These are phyloP conservation scores for Metridium senile DNA, from an alignment of 92 coral and sea anemone species.

Conservation along the genomic window DNA sequence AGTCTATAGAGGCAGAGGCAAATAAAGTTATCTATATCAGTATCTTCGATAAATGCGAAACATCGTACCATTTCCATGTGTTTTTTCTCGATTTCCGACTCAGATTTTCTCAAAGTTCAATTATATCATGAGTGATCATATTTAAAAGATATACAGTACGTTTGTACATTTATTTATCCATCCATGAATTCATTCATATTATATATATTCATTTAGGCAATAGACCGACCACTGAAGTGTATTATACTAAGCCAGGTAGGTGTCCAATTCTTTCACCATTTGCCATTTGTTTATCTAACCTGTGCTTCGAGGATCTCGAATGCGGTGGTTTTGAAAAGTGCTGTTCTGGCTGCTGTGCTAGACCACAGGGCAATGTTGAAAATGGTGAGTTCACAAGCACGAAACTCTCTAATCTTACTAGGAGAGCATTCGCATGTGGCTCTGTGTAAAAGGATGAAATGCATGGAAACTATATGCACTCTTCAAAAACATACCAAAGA, in stretches of 20 bases:
- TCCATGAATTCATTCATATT: not conserved
- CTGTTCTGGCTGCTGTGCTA: constrained; percentile 54
- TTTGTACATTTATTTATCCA: not conserved
- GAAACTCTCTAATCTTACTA: not conserved
- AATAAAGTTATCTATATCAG: no score
- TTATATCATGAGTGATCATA: no score
- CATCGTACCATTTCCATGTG: no score
- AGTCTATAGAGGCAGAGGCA: no score
- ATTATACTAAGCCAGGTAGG: constrained; percentile 50
- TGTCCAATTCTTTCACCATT: constrained; percentile 56
- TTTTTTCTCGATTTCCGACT: no score
- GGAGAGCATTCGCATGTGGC: constrained; percentile 18
- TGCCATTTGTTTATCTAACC: constrained; percentile 17
- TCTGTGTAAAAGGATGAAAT: not conserved
- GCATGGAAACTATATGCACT: no score
- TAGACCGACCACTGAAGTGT: constrained; percentile 23
- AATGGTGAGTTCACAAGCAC: constrained; percentile 33
- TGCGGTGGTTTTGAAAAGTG: constrained; percentile 65
- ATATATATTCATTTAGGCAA: constrained; percentile 11
- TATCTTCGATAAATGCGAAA: no score
- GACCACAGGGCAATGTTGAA: constrained; percentile 22
- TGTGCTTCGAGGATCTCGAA: constrained; percentile 43
- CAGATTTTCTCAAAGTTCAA: no score
- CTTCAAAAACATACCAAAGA: no score
- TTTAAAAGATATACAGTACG: not conserved